A percentile compares a stretch with the other conserved stretches of the same genome.
phyloP scores from a whole-genome alignment of 2,888 invertebrate species.

The Hypsopygia costalis region DNA sequence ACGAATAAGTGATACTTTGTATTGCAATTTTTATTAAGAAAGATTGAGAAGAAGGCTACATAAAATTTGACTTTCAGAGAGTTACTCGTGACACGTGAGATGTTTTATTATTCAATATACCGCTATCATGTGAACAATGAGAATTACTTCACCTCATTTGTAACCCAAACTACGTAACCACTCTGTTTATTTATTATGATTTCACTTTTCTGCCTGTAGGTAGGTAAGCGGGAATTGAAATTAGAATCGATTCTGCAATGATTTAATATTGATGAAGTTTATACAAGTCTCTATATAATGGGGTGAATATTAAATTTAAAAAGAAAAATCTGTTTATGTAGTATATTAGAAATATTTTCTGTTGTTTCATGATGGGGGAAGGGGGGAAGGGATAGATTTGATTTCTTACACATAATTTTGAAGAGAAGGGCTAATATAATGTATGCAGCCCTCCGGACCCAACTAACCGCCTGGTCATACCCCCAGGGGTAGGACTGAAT shows the following conservation, averaged over 20 bases:
- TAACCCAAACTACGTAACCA: constrained; percentile 26
- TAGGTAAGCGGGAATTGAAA: constrained; percentile 12
- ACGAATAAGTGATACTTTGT: too few species aligned
- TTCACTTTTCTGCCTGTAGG: constrained; percentile 26
- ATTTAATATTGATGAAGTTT: not conserved
- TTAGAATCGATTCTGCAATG: not conserved
- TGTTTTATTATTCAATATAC: constrained; percentile 24
- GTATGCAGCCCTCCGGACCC: too few species aligned
- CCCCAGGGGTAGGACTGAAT: too few species aligned
- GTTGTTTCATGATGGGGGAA: too few species aligned
- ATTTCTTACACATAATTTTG: too few species aligned
- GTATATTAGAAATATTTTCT: too few species aligned
- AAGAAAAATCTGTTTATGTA: too few species aligned
- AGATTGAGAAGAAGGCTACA: not conserved
- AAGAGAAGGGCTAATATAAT: too few species aligned
- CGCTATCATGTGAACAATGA: constrained; percentile 15
- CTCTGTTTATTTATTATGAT: constrained; percentile 24
- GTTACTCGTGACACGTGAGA: constrained; percentile 28
- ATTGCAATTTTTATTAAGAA: constrained; percentile 1
- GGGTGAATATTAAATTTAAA: too few species aligned
- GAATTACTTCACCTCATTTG: constrained; percentile 31
- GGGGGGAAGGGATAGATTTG: too few species aligned
- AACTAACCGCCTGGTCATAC: too few species aligned
- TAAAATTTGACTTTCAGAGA: constrained; percentile 14
- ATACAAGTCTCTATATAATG: too few species aligned